These are phyloP conservation scores for Venturia canescens DNA, from an alignment of 1,140 invertebrate genomes.

Conservation along the genomic window DNA sequence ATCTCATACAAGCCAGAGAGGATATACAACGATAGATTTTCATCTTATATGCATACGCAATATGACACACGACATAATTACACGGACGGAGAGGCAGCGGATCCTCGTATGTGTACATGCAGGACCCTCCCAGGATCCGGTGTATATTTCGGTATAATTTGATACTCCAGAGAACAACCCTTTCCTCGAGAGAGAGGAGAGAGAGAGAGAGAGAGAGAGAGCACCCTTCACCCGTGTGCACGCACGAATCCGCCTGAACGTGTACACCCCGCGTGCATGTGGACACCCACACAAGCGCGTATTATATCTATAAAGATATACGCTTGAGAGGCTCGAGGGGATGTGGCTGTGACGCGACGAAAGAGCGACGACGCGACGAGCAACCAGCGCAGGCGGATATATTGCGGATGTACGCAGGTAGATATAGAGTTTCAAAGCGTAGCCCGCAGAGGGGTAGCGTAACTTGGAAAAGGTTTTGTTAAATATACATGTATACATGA, in stretches of 20 bases:
- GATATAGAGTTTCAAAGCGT: constrained; percentile 31
- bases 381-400: constrained; percentile 16
- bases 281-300: background rate
- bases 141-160: constrained; percentile 16
- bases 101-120: background rate
- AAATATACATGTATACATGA: constrained; percentile 16
- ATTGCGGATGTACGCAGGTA: constrained; percentile 29
- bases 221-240: background rate
- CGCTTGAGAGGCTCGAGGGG: background rate
- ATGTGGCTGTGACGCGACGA: background rate
- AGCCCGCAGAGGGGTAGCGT: background rate
- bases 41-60: background rate
- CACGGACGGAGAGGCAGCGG: background rate
- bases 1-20: background rate
- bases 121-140: background rate
- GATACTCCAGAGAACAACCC: constrained; percentile 31
- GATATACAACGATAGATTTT: background rate
- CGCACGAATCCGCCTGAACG: background rate
- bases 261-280: background rate
- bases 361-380: constrained; percentile 23
- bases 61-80: too few relatives aligned
- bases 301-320: background rate
- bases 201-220: background rate
- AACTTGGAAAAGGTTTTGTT: background rate
- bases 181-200: background rate